Percentiles rank a stretch among this genome's conserved stretches.
phyloP scores from a whole-genome alignment of 2,113 vertebrate genomes.

The Nycticebus coucang region DNA sequence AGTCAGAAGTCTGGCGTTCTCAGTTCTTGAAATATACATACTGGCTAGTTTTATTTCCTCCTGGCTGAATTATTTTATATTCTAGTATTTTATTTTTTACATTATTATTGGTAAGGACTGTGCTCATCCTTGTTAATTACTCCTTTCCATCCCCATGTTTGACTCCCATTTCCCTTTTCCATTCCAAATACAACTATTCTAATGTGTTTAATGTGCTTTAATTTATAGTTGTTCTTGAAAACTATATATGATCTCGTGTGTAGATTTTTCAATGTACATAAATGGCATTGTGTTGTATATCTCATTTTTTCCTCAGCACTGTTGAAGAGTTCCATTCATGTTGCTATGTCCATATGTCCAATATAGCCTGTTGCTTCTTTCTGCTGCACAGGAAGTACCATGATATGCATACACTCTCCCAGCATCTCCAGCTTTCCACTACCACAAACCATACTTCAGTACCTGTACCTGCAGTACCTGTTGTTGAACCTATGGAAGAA shows the following conservation, averaged over 20 bases:
- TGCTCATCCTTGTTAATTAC: background rate
- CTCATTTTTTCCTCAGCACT: background rate
- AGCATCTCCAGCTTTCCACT: background rate
- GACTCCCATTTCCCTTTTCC: background rate
- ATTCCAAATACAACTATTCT: background rate
- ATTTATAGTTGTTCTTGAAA: slow-evolving; percentile 9
- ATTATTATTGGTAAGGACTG: background rate
- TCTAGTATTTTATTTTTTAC: slow-evolving; percentile 38
- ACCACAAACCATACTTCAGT: background rate
- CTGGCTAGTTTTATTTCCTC: background rate
- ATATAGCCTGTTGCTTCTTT: background rate
- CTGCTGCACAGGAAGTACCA: background rate
- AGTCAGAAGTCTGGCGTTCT: background rate
- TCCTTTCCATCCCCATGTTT: background rate
- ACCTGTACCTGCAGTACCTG: background rate
- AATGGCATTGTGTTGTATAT: background rate
- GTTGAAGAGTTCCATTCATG: background rate
- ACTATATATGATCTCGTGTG: background rate
- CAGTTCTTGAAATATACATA: slow-evolving; percentile 11
- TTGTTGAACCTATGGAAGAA: background rate
- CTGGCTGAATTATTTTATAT: slow-evolving; percentile 29
- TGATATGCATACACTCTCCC: background rate
- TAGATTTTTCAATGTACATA: background rate
- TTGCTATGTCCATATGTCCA: background rate
- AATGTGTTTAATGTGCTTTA: background rate